Base-by-base conservation (phyloP, 2,113 vertebrate species). In the Lanius ludovicianus region DNA sequence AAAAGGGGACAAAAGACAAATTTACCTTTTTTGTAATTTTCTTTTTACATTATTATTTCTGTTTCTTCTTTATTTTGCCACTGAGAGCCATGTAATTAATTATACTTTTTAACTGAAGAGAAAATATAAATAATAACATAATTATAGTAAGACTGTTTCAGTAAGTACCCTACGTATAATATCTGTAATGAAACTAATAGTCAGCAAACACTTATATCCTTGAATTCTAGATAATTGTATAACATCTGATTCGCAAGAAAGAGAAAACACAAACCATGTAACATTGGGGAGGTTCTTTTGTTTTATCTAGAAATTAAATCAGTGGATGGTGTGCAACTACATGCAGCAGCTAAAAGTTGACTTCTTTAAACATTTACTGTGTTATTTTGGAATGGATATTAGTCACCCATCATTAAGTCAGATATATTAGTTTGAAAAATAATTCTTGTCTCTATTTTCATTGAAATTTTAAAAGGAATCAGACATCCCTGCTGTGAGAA, bases 201-300 rank as follows among this genome's bases (percentile, higher is more conserved):
- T 59, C 30, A 73, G 17, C 11, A 60, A 77, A 33, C 2, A 1
- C 18, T 4, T 47, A 30, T 30, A 69, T 33, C 44, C 41, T 78
- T 63, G 42, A 84, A 65, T 24, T 7, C 21, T 42, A 56, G 16
- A 30, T 69, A 64, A 69, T 30, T 73, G 9, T 30, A 27, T 30
- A 60, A 31, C 1, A 39, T 30, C n/a, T 56, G 11, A 39, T 65
- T 18, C 11, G 65, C 70, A 82, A 44, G 8, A 13, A 33, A 31
- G 15, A n/a, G 57, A 49, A 30, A n/a, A 4, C 1, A 2, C 12
- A 27, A 35, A 49, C 15, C 6, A 6, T 1, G 2, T 50, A 49
- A 31, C 4, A 30, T 47, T 53, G 52, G 3, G 3, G 9, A 4
- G 3, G 24, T 53, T 50, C 5, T 21, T 89, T 70, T 44, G 4